Evolutionary conservation across 2,888 invertebrate genomes (phyloP).

Genomic region (Thelaira solivaga): DNA sequence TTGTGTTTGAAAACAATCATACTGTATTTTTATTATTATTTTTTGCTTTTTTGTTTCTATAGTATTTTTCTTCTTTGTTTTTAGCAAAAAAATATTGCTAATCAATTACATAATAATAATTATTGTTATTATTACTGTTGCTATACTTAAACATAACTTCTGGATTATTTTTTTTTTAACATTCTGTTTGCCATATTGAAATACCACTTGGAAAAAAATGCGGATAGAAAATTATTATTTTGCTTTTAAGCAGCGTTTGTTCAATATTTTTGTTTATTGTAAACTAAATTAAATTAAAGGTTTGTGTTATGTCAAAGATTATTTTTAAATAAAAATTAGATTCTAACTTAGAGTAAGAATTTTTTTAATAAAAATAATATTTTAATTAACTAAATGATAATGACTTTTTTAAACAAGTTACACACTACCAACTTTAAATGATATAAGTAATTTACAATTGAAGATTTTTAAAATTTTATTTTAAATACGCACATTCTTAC

Average conservation of each 20-base stretch:
- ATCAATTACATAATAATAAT: constrained; percentile 55
- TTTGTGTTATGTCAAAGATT: no score
- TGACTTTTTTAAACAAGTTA: not conserved
- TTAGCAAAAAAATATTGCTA: constrained; percentile 58
- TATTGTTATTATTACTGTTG: constrained; percentile 58
- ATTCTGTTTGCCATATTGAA: constrained; percentile 29
- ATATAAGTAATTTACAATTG: not conserved
- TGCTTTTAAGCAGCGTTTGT: constrained; percentile 11
- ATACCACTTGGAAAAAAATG: no score
- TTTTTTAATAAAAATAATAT: not conserved
- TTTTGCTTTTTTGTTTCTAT: constrained; percentile 33
- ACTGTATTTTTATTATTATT: constrained; percentile 48
- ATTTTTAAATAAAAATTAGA: not conserved
- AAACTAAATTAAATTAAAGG: no score
- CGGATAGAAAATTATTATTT: constrained; percentile 16
- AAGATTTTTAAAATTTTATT: not conserved
- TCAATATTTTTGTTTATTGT: constrained; percentile 2
- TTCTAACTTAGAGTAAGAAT: constrained; percentile 1
- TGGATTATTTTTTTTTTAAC: constrained; percentile 42
- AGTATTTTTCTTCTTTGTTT: constrained; percentile 39
- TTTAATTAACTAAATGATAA: not conserved
- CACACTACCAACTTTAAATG: no score
- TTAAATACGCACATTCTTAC: not conserved
- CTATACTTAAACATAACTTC: constrained; percentile 57
- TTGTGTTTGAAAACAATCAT: constrained; percentile 59